Conservation (phyloP, 2,888 invertebrate species). For the Ichneumoninae sp. region DNA sequence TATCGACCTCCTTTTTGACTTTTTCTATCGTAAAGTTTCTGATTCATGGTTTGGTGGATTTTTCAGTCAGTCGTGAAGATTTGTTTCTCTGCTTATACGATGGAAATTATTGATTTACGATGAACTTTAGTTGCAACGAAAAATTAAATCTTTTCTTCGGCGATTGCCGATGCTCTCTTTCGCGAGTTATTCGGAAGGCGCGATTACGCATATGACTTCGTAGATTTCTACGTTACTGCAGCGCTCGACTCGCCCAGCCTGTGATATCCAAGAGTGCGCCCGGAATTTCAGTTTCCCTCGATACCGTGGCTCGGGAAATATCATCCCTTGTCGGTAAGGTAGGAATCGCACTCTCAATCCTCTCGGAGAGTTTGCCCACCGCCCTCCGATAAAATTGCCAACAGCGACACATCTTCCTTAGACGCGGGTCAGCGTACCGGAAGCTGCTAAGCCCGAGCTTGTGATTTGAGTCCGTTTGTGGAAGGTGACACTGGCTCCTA, state of each 20-base stretch:
- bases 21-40: not conserved
- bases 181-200: not conserved
- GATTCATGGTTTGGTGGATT: not conserved
- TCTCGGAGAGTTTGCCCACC: not conserved
- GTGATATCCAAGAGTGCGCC: not conserved
- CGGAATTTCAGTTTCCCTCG: constrained; percentile 12
- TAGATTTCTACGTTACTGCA: not conserved
- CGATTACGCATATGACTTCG: not conserved
- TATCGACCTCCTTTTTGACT: not conserved
- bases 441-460: not conserved
- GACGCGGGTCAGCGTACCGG: not conserved
- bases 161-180: not conserved
- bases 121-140: no score
- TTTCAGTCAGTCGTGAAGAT: not conserved
- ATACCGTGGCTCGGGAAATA: constrained; percentile 7
- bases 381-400: not conserved
- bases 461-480: not conserved
- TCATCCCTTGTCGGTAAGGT: constrained; percentile 48
- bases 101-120: not conserved
- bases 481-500: constrained; percentile 32
- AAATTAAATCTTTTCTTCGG: not conserved
- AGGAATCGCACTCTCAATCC: constrained; percentile 20
- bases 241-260: not conserved
- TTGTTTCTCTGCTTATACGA: no score
- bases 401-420: not conserved